Conservation (phyloP, 2,113 vertebrate genomes). For the Microcebus jonahi region DNA sequence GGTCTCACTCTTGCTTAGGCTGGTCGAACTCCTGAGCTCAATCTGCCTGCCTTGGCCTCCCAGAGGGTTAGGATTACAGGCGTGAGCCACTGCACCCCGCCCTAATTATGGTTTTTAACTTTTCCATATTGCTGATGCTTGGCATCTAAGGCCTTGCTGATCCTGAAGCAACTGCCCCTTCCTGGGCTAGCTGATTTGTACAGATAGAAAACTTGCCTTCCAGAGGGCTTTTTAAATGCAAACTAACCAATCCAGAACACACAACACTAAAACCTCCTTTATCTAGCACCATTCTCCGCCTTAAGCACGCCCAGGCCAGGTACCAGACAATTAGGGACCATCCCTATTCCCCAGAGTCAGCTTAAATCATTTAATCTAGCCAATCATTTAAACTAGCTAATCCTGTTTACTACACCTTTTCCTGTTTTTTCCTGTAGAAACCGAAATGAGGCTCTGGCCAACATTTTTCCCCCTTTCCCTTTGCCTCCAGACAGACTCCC, state of each 20-base stretch:
- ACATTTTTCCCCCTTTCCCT: background rate
- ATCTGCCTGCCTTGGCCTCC: no score
- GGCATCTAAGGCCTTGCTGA: background rate
- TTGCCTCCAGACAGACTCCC: background rate
- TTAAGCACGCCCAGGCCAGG: no score
- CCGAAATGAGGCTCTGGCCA: background rate
- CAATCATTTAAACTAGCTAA: no score
- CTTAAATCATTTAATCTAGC: background rate
- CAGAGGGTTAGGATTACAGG: no score
- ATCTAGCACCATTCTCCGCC: no score
- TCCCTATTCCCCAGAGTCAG: background rate
- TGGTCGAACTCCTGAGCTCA: no score
- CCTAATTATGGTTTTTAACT: background rate
- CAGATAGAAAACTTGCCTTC: background rate
- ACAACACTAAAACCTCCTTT: no score
- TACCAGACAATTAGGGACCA: background rate
- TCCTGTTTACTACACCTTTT: background rate
- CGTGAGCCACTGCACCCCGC: no score
- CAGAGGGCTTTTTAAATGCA: background rate
- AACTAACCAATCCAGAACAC: no score
- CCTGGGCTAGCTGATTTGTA: background rate
- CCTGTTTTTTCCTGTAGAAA: background rate
- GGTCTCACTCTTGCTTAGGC: no score
- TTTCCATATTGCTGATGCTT: background rate
- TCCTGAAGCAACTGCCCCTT: background rate